A percentile compares a stretch with the other conserved stretches of the same genome.
These are phyloP conservation scores for Oncopodura yosiiana DNA, from an alignment of 1,140 invertebrate species.

Conservation along the genomic window DNA sequence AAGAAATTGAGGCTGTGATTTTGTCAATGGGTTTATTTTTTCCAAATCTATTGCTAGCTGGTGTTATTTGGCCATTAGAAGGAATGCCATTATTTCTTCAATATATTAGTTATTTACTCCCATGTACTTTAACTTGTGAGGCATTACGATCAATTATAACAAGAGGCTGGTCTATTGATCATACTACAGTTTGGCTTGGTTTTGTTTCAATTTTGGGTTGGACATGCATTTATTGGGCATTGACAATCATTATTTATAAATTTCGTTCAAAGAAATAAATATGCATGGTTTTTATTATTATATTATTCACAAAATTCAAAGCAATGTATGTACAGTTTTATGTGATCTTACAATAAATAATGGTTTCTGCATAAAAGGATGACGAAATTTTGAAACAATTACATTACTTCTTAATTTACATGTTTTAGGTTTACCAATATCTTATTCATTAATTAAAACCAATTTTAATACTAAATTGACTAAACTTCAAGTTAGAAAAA, in stretches of 20 bases:
- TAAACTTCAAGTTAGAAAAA: too few species aligned
- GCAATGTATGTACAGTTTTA: too few species aligned
- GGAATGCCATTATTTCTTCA: conserved; percentile 75
- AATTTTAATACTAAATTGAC: too few species aligned
- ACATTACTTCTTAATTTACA: too few species aligned
- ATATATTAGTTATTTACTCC: conserved; percentile 47
- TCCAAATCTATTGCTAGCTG: conserved; percentile 17
- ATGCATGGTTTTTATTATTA: too few species aligned
- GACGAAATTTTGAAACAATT: too few species aligned
- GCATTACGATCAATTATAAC: conserved; percentile 15
- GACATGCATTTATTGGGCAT: conserved; percentile 72
- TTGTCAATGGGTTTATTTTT: conserved; percentile 45
- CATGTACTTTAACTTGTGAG: conserved; percentile 18
- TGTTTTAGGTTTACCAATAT: too few species aligned
- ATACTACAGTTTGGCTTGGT: conserved; percentile 19
- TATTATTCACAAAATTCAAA: too few species aligned
- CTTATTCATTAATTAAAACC: too few species aligned
- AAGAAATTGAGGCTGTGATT: conserved; percentile 49
- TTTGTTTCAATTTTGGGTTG: conserved; percentile 64
- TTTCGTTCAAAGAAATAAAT: too few species aligned
- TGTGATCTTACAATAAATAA: too few species aligned
- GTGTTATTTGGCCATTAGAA: conserved; percentile 77
- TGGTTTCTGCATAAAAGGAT: too few species aligned
- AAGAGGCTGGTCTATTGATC: conserved; percentile 6
- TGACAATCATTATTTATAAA: conserved; percentile 48